These are phyloP conservation scores for Hyposmocoma kahamanoa DNA, from an alignment of 1,140 invertebrate genomes.

Conservation along the genomic window DNA sequence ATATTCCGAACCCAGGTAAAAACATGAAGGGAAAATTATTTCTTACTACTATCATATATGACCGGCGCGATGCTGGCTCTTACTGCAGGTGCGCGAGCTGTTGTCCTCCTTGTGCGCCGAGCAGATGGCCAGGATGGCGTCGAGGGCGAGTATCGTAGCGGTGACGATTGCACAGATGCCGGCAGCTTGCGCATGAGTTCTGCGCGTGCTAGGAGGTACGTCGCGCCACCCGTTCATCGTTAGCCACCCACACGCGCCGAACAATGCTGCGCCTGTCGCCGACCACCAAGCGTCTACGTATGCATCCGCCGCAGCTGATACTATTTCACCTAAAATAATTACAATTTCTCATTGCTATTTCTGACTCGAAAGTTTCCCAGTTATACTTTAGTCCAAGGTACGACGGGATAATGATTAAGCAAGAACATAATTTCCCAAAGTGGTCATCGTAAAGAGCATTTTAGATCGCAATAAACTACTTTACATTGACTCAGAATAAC, in stretches of 20 bases:
- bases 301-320: constrained; percentile 50
- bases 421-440: too few relatives aligned
- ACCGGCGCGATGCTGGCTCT: not conserved
- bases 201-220: constrained; percentile 27
- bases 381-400: too few relatives aligned
- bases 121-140: constrained; percentile 41
- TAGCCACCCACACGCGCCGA: constrained; percentile 36
- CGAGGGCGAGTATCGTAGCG: constrained; percentile 37
- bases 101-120: constrained; percentile 38
- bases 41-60: too few relatives aligned
- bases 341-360: not conserved
- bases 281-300: constrained; percentile 61
- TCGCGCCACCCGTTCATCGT: constrained; percentile 39
- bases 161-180: constrained; percentile 40
- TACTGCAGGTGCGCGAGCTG: constrained; percentile 17
- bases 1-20: too few relatives aligned
- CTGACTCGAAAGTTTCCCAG: too few relatives aligned
- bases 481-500: not conserved
- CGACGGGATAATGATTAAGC: too few relatives aligned
- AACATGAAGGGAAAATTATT: too few relatives aligned
- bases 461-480: too few relatives aligned
- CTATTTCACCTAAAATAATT: constrained; percentile 37
- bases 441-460: too few relatives aligned
- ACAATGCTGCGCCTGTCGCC: constrained; percentile 33
- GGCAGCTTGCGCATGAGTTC: constrained; percentile 27